Evolutionary conservation across 2,797 vertebrate species (phyloP).

Genomic region (Chloroceryle amazona): DNA sequence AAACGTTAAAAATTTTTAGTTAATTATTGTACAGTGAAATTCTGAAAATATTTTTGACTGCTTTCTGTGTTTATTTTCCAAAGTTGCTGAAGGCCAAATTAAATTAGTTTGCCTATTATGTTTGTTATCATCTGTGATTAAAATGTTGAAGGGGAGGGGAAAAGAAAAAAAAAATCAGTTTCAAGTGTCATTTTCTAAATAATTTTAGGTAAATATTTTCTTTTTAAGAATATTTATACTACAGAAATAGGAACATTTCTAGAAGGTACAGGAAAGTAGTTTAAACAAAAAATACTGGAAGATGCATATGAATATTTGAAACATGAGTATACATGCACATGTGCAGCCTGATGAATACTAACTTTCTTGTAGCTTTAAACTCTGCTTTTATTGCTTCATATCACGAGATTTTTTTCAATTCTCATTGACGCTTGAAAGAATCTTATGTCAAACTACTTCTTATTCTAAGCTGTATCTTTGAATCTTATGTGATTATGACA

Average conservation of each 20-base stretch:
- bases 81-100: slow-evolving; percentile 19
- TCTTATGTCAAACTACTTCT: neutral
- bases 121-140: neutral
- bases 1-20: neutral
- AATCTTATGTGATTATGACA: neutral
- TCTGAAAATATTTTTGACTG: neutral
- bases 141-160: neutral
- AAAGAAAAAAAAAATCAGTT: neutral
- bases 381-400: slow-evolving; percentile 14
- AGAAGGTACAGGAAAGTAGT: neutral
- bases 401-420: neutral
- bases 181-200: slow-evolving; percentile 18
- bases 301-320: neutral
- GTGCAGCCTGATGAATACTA: neutral
- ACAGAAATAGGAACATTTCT: slow-evolving; percentile 16
- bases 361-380: slow-evolving; percentile 2
- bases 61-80: slow-evolving; percentile 27
- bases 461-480: slow-evolving; percentile 4
- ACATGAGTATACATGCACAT: neutral
- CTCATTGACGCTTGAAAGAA: slow-evolving; percentile 2
- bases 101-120: neutral
- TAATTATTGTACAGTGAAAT: slow-evolving; percentile 7
- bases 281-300: neutral
- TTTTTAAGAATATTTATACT: slow-evolving; percentile 55
- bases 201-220: slow-evolving; percentile 29